Percentiles rank a stretch among this genome's conserved stretches.
Conservation (phyloP, 2,113 vertebrate species). For the Sceloporus undulatus region DNA sequence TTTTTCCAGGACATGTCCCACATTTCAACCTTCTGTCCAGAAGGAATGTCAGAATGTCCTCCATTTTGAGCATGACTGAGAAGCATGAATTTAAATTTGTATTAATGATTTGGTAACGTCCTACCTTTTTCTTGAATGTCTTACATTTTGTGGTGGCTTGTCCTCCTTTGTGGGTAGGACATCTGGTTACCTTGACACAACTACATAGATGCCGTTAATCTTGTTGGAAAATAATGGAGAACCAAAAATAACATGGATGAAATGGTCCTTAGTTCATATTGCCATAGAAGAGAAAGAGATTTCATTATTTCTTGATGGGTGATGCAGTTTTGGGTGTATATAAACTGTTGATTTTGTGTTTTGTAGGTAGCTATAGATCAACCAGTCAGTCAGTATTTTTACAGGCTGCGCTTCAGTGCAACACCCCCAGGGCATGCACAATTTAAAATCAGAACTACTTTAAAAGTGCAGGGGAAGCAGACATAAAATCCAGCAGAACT, state of each 20-base stretch:
- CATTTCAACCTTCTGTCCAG: too few relatives aligned
- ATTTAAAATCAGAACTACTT: background rate
- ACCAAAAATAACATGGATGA: background rate
- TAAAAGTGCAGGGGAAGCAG: background rate
- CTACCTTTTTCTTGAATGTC: too few relatives aligned
- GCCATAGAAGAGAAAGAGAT: background rate
- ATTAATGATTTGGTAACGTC: too few relatives aligned
- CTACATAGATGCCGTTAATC: background rate
- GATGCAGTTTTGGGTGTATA: background rate
- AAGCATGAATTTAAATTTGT: too few relatives aligned
- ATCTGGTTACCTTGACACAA: too few relatives aligned
- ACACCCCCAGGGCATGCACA: background rate
- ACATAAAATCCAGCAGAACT: background rate
- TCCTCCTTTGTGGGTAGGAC: too few relatives aligned
- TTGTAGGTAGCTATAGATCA: background rate
- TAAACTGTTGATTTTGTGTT: background rate
- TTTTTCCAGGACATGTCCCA: too few relatives aligned
- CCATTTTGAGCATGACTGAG: too few relatives aligned
- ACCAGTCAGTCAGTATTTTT: background rate
- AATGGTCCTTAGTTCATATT: background rate
- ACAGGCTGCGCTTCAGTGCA: background rate
- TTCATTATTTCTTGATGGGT: background rate
- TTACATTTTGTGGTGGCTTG: too few relatives aligned
- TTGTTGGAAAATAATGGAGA: background rate
- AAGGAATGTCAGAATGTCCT: too few relatives aligned